These are phyloP conservation scores for Pseudoatta argentina DNA, from an alignment of 1,140 invertebrate genomes.

Conservation along the genomic window DNA sequence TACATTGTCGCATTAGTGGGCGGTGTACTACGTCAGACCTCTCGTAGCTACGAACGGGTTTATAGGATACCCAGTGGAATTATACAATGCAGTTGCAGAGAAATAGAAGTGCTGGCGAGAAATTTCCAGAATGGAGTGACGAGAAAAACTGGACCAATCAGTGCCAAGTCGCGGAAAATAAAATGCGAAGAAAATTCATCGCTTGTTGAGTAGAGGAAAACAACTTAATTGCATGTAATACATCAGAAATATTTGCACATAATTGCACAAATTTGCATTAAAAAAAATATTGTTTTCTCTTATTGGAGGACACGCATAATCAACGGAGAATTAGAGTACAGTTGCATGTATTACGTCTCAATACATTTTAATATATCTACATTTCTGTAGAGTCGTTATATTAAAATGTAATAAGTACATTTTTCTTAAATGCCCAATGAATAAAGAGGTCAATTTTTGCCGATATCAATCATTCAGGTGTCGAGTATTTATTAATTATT, in stretches of 20 bases:
- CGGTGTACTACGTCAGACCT: constrained; percentile 48
- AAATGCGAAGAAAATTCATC: not conserved
- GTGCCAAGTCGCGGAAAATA: constrained; percentile 46
- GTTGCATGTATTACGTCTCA: not conserved
- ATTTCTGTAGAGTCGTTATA: too few species aligned
- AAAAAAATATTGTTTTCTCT: not conserved
- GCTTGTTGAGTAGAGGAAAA: not conserved
- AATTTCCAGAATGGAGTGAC: constrained; percentile 34
- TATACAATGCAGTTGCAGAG: constrained; percentile 42
- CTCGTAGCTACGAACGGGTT: constrained; percentile 47
- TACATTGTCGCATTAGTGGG: constrained; percentile 45
- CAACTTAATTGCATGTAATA: constrained; percentile 11
- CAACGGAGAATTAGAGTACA: not conserved
- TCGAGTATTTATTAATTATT: not conserved
- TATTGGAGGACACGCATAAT: not conserved
- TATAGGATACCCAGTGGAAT: constrained; percentile 53
- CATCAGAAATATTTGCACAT: not conserved
- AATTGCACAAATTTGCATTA: constrained; percentile 26
- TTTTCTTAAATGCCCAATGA: not conserved
- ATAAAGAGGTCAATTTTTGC: not conserved
- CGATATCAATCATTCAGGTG: not conserved
- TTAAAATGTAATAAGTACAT: too few species aligned
- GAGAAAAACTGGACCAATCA: constrained; percentile 31
- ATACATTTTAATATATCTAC: not conserved
- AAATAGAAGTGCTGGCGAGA: constrained; percentile 44